Conservation (phyloP, 2,888 invertebrate species). For the Acanthopleura granulata region DNA sequence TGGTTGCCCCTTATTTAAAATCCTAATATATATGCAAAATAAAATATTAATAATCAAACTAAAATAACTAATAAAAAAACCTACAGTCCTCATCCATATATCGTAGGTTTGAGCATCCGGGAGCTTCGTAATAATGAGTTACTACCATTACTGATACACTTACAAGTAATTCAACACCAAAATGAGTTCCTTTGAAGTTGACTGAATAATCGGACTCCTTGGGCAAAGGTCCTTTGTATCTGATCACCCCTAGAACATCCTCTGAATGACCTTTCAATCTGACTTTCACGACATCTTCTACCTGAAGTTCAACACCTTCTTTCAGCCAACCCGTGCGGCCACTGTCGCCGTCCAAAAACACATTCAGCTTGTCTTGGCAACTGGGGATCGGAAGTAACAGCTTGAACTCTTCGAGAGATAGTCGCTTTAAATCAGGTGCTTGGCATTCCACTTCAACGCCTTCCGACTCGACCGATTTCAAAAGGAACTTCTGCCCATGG, state of each 20-base stretch:
- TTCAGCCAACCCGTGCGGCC: slow-evolving; percentile 47
- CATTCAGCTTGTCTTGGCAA: slow-evolving; percentile 2
- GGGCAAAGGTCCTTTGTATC: slow-evolving; percentile 44
- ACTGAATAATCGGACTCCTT: slow-evolving; percentile 30
- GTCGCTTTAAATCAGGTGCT: not conserved
- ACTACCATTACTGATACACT: slow-evolving; percentile 20
- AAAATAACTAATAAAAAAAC: no score
- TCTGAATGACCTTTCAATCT: slow-evolving; percentile 43
- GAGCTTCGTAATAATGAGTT: no score
- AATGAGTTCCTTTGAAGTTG: slow-evolving; percentile 51
- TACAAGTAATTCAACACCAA: slow-evolving; percentile 59
- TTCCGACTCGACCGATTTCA: slow-evolving; percentile 7
- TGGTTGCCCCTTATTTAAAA: no score
- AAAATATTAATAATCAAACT: no score
- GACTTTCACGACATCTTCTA: slow-evolving; percentile 50
- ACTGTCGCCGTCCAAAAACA: slow-evolving; percentile 3
- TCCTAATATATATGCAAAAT: no score
- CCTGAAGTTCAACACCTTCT: slow-evolving; percentile 46
- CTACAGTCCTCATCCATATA: no score
- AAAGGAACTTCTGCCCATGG: not conserved
- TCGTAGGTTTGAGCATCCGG: no score
- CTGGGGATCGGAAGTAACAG: not conserved
- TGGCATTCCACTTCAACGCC: not conserved
- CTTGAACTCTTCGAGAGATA: not conserved
- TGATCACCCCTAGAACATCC: slow-evolving; percentile 45